Evolutionary conservation across 2,797 vertebrate species (phyloP).

Genomic region (Hyperoplus lanceolatus): DNA sequence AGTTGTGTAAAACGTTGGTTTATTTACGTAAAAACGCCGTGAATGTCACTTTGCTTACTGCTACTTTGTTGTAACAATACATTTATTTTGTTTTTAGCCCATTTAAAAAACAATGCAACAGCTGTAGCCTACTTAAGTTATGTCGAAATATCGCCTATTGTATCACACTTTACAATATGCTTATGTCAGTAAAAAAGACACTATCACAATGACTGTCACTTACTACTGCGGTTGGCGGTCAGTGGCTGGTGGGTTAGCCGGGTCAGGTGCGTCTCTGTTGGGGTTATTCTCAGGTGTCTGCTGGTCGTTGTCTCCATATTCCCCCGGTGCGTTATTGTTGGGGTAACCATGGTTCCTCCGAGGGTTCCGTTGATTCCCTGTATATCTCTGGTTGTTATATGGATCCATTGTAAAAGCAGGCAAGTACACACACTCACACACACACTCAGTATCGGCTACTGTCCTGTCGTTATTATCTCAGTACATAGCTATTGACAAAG

Average conservation of each 20-base stretch:
- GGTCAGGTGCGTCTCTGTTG: background rate
- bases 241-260: background rate
- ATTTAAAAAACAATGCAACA: too few relatives aligned
- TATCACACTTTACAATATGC: background rate
- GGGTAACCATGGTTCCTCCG: fast-evolving
- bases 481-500: background rate
- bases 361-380: background rate
- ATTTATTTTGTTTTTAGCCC: too few relatives aligned
- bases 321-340: background rate
- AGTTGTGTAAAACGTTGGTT: too few relatives aligned
- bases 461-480: background rate
- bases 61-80: too few relatives aligned
- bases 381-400: constrained; percentile 14
- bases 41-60: too few relatives aligned
- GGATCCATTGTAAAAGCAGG: constrained; percentile 62
- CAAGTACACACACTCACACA: too few relatives aligned
- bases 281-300: background rate
- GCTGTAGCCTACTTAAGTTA: too few relatives aligned
- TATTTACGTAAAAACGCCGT: too few relatives aligned
- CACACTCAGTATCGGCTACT: background rate
- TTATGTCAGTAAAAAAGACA: fast-evolving
- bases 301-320: background rate
- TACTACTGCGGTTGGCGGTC: constrained; percentile 47
- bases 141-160: background rate
- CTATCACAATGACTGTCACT: constrained; percentile 22